Evolutionary conservation across 1,140 invertebrate genomes (phyloP).

Genomic region (Megalopta genalis): DNA sequence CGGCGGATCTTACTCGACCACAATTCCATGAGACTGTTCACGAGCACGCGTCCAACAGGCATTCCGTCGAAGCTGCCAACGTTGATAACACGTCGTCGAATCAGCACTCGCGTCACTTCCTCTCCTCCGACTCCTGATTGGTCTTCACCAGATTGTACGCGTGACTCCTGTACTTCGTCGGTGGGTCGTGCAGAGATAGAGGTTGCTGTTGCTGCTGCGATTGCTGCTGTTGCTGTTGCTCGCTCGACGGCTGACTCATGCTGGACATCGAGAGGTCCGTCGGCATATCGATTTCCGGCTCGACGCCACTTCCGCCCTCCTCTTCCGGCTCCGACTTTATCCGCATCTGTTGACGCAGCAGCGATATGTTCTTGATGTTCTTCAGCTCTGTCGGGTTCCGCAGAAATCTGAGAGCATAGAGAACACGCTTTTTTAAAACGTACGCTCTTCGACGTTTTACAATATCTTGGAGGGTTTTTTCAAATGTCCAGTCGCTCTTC

Average conservation of each 20-base stretch:
- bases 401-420: constrained; percentile 84
- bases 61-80: not conserved
- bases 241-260: constrained; percentile 73
- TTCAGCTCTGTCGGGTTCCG: constrained; percentile 94
- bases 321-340: constrained; percentile 84
- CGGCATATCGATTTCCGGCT: constrained; percentile 83
- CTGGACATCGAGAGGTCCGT: constrained; percentile 84
- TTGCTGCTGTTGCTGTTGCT: constrained; percentile 54
- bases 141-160: constrained; percentile 78
- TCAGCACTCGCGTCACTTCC: constrained; percentile 77
- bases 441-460: no score
- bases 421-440: no score
- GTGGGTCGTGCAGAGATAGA: constrained; percentile 76
- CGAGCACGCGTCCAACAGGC: not conserved
- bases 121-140: constrained; percentile 77
- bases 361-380: constrained; percentile 95
- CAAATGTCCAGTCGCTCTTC: no score
- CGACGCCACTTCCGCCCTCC: constrained; percentile 75
- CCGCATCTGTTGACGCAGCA: constrained; percentile 91
- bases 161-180: constrained; percentile 78
- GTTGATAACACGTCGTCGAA: not conserved
- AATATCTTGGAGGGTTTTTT: no score
- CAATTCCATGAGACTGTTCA: not conserved
- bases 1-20: not conserved
- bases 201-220: constrained; percentile 65